Conservation (phyloP, 2,797 vertebrate species). For the Paratrypauchen microcephalus region DNA sequence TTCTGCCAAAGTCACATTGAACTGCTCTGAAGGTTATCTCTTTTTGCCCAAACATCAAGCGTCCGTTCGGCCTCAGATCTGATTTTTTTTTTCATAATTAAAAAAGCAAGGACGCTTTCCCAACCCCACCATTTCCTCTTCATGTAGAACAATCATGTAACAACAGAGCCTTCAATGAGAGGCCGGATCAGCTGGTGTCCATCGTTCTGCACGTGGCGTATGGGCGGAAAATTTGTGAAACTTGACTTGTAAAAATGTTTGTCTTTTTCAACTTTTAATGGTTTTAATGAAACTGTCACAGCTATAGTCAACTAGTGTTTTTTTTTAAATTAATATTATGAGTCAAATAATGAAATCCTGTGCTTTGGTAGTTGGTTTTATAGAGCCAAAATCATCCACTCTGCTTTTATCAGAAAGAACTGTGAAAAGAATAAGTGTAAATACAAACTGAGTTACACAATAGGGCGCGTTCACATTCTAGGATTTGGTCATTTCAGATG, state of each 20-base stretch:
- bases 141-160: conserved; percentile 15
- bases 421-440: too few species aligned
- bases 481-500: too few species aligned
- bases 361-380: too few species aligned
- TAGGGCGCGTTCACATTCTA: too few species aligned
- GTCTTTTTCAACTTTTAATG: background rate
- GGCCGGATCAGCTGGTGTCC: conserved; percentile 11
- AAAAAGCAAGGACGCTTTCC: conserved; percentile 17
- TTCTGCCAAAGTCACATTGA: conserved; percentile 23
- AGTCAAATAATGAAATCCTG: too few species aligned
- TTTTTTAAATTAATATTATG: too few species aligned
- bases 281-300: conserved; percentile 1
- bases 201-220: conserved; percentile 12
- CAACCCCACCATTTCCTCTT: background rate
- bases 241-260: background rate
- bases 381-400: too few species aligned
- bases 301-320: background rate
- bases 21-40: background rate
- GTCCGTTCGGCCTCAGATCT: conserved; percentile 16
- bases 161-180: background rate
- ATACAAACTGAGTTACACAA: too few species aligned
- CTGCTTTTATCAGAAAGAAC: too few species aligned
- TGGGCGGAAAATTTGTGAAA: conserved; percentile 8
- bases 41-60: conserved; percentile 11
- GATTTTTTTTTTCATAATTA: conserved; percentile 11